These are phyloP conservation scores for Samia ricini DNA, from an alignment of 1,140 invertebrate species.

Conservation along the genomic window DNA sequence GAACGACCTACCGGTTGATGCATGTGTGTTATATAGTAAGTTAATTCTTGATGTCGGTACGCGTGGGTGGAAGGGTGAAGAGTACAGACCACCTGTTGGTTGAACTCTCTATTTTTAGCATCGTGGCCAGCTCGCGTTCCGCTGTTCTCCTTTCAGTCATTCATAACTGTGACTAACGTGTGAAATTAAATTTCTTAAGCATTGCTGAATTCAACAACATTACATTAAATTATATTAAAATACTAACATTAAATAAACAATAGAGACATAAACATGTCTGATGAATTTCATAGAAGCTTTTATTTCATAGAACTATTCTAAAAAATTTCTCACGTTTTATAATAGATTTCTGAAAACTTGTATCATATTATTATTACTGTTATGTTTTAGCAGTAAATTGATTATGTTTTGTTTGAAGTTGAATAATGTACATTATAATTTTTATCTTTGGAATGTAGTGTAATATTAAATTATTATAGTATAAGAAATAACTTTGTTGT, in stretches of 20 bases:
- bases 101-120: constrained; percentile 53
- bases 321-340: not conserved
- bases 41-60: not conserved
- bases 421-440: not conserved
- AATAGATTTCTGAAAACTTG: not conserved
- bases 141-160: constrained; percentile 35
- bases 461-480: not conserved
- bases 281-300: not conserved
- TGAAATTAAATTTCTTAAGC: constrained; percentile 38
- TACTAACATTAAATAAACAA: not conserved
- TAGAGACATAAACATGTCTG: not conserved
- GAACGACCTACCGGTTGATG: not conserved
- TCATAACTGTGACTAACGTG: constrained; percentile 68
- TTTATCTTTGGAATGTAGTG: not conserved
- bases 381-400: not conserved
- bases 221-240: not conserved
- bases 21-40: not conserved
- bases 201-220: constrained; percentile 11
- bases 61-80: constrained; percentile 52
- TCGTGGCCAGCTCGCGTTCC: constrained; percentile 24
- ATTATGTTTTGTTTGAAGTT: not conserved
- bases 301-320: not conserved
- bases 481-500: not conserved
- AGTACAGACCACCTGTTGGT: constrained; percentile 62
- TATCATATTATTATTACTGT: too few species aligned